phyloP scores from a whole-genome alignment of 1,140 invertebrate species.

The Chymomyza costata region DNA sequence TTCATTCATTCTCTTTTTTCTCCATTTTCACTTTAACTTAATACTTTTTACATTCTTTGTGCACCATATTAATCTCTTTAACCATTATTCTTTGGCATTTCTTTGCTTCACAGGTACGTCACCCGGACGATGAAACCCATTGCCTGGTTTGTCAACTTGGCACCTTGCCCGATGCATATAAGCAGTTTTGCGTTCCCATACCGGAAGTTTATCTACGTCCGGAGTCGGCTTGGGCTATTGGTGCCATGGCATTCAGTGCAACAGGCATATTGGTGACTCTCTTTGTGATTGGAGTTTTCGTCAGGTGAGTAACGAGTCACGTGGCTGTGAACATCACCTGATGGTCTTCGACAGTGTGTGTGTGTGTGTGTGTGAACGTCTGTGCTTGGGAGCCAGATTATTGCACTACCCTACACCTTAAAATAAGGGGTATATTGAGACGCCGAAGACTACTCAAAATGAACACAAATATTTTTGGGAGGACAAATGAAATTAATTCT shows the following conservation, averaged over 20 bases:
- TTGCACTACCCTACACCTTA: no score
- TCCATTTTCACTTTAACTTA: no score
- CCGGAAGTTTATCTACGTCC: conserved; percentile 89
- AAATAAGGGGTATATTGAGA: no score
- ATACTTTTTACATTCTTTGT: no score
- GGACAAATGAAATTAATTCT: no score
- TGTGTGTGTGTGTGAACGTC: background rate
- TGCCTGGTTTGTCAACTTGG: conserved; percentile 89
- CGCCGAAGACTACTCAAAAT: no score
- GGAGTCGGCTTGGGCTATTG: conserved; percentile 91
- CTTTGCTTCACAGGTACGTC: conserved; percentile 86
- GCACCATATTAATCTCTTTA: no score
- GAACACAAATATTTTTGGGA: no score
- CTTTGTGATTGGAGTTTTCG: conserved; percentile 82
- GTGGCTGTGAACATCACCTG: background rate
- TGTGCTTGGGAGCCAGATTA: background rate
- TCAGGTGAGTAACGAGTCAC: conserved; percentile 73
- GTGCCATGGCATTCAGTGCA: conserved; percentile 88
- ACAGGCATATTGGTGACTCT: conserved; percentile 86
- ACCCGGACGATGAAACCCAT: conserved; percentile 86
- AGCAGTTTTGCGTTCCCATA: conserved; percentile 85
- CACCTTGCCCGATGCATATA: conserved; percentile 85
- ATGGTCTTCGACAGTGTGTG: background rate
- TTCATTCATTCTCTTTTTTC: no score
- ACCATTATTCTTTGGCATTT: no score